A percentile compares a stretch with the other conserved stretches of the same genome.
Evolutionary conservation across 2,113 vertebrate genomes (phyloP).

Genomic region (Pantherophis guttatus): DNA sequence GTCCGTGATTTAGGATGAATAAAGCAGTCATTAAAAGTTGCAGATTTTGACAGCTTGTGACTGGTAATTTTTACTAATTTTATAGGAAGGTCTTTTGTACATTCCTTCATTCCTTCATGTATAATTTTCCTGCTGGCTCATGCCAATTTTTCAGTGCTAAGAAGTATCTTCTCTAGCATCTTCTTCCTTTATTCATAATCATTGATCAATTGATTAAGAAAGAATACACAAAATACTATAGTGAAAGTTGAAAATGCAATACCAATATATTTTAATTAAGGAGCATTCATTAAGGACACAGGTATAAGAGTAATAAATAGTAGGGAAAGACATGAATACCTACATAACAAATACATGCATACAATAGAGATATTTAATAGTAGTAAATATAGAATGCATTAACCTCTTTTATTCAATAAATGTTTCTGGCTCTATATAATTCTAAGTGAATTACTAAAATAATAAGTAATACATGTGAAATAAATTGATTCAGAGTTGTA

Average conservation of each 20-base stretch:
- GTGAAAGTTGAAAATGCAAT: conserved; percentile 21
- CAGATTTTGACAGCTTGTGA: too few relatives aligned
- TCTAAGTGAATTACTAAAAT: conserved; percentile 35
- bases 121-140: not conserved
- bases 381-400: conserved; percentile 15
- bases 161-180: not conserved
- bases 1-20: too few relatives aligned
- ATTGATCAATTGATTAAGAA: not conserved
- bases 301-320: conserved; percentile 38
- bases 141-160: not conserved
- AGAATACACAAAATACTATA: conserved; percentile 1
- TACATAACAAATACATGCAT: conserved; percentile 8
- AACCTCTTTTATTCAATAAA: not conserved
- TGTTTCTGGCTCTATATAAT: not conserved
- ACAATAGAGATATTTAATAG: conserved; percentile 1
- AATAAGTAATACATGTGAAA: conserved; percentile 8
- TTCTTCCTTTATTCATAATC: not conserved
- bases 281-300: not conserved
- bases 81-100: too few relatives aligned
- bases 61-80: too few relatives aligned
- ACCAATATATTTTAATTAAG: conserved; percentile 25
- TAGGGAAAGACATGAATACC: not conserved
- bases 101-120: not conserved
- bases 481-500: not conserved
- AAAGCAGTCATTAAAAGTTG: too few relatives aligned